Evolutionary conservation across 1,140 invertebrate species (phyloP), one percentile per base, ranked within the genome.

Genomic region (Meloidogyne exigua): DNA sequence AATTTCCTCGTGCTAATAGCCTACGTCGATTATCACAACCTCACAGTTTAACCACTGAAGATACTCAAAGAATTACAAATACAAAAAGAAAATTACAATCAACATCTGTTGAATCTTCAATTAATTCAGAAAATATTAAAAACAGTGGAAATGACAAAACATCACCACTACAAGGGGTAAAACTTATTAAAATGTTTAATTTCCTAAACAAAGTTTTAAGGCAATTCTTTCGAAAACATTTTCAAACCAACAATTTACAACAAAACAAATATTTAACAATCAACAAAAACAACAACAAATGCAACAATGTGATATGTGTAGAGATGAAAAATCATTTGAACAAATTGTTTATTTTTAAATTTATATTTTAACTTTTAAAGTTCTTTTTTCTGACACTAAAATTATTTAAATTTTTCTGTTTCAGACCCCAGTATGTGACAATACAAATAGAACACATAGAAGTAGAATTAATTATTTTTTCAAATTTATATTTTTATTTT

Each of bases 401-500:
- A n/a, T n/a, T n/a, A 21, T 32, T 32, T 32, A 32, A 32, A 15
- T 78, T 26, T 42, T 80, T 67, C 13, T 78, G 18, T 13, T n/a
- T 23, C 21, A 64, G 64, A 42, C 71, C 13, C 75, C 75, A 18
- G 21, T 80, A 9, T 80, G 81, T 39, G 79, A 80, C 39, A 80
- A 80, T 28, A 15, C 32, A 26, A 79, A 79, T 42, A 39, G 26
- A 12, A 80, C 77, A n/a, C 77, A 81, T 25, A 36, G 57, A 73
- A 79, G 72, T 73, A 15, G 9, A 39, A 9, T 21, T 42, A 3
- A 32, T 4, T 23, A 10, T 49, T 77, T 62, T 39, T 13, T 12
- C 25, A 70, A 68, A 18, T 2, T 57, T 57, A 32, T 69, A 62
- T 36, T 64, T 72, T 42, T 44, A 64, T 72, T 44, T 63, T 25